These are phyloP conservation scores for Metellina segmentata DNA, from an alignment of 2,888 invertebrate genomes.

Conservation along the genomic window DNA sequence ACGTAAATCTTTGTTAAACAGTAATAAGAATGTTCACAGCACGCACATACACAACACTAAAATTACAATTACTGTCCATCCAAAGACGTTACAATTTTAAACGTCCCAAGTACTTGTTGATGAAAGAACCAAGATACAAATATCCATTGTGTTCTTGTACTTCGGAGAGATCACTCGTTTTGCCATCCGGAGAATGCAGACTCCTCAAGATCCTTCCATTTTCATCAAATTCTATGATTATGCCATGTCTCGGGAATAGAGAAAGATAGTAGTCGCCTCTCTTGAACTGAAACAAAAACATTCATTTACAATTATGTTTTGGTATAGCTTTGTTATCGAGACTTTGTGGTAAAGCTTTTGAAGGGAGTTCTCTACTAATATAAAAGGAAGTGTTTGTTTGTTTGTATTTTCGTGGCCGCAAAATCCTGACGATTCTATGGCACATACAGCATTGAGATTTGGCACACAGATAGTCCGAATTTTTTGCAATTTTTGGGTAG, in stretches of 20 bases:
- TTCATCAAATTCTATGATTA: constrained; percentile 80
- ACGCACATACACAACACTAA: not conserved
- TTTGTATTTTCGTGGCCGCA: too few relatives aligned
- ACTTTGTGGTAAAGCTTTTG: too few relatives aligned
- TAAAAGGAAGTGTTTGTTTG: too few relatives aligned
- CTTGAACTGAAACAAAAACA: constrained; percentile 45
- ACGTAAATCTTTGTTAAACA: not conserved
- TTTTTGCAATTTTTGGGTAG: too few relatives aligned
- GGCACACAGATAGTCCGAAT: too few relatives aligned
- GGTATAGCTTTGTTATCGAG: too few relatives aligned
- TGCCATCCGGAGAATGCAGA: constrained; percentile 80
- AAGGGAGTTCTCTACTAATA: too few relatives aligned
- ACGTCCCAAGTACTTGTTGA: constrained; percentile 72
- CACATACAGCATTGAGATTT: too few relatives aligned
- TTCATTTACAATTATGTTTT: not conserved
- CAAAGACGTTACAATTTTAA: constrained; percentile 51
- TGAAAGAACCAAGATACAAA: constrained; percentile 77
- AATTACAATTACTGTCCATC: not conserved
- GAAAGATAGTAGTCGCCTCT: constrained; percentile 45
- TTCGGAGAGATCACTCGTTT: constrained; percentile 79
- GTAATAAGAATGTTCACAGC: not conserved
- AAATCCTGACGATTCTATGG: too few relatives aligned
- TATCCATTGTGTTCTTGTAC: constrained; percentile 79
- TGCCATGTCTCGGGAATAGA: constrained; percentile 79
- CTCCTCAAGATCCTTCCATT: constrained; percentile 80